A percentile compares a stretch with the other conserved stretches of the same genome.
Conservation (phyloP, 2,113 vertebrate genomes). For the Oreotrochilus melanogaster region DNA sequence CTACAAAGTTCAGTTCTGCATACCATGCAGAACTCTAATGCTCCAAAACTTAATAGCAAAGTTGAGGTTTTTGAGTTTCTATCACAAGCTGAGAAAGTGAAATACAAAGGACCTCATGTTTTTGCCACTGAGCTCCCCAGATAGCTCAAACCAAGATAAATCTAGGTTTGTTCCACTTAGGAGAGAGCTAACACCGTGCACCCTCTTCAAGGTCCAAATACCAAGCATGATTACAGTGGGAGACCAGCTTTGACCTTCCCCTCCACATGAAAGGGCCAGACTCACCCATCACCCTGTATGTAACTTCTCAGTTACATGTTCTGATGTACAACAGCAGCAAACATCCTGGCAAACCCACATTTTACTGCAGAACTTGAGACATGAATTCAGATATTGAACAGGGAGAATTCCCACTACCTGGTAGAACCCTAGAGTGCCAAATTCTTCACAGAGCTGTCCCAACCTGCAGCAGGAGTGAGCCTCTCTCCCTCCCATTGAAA, state of each 20-base stretch:
- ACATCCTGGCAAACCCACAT: not conserved
- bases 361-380: not conserved
- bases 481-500: not conserved
- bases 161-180: not conserved
- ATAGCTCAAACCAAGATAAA: not conserved
- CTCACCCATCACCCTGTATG: not conserved
- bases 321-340: not conserved
- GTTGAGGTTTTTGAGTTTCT: not conserved
- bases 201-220: not conserved
- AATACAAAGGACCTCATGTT: fast-evolving
- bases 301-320: not conserved
- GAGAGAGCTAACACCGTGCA: not conserved
- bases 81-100: not conserved
- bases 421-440: not conserved
- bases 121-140: not conserved
- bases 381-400: not conserved
- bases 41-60: not conserved
- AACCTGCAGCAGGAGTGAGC: not conserved
- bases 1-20: not conserved
- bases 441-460: not conserved
- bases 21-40: not conserved
- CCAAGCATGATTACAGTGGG: not conserved
- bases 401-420: not conserved
- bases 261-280: not conserved
- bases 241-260: not conserved